phyloP scores from a whole-genome alignment of 2,113 vertebrate species.

The Thryonomys swinderianus region DNA sequence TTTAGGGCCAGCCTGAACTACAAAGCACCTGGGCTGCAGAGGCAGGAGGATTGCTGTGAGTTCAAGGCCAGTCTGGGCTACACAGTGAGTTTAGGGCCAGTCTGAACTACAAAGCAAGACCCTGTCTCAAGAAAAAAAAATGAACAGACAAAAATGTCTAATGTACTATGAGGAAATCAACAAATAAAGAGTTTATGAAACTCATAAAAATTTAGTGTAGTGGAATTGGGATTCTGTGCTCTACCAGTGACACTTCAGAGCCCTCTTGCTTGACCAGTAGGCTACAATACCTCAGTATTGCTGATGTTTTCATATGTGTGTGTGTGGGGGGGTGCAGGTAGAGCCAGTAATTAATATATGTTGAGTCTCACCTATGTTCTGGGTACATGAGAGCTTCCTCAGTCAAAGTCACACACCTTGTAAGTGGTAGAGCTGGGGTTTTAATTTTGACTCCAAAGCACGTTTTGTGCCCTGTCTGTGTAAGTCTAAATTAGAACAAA shows the following conservation, averaged over 20 bases:
- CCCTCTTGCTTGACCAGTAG: neutral
- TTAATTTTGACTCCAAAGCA: conserved; percentile 13
- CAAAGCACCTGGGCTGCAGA: too few relatives aligned
- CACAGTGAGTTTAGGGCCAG: too few relatives aligned
- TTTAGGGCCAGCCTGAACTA: too few relatives aligned
- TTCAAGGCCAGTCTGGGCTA: too few relatives aligned
- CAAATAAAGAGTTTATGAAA: neutral
- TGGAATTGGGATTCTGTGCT: conserved; percentile 1
- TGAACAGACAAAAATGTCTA: neutral
- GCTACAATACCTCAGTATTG: neutral
- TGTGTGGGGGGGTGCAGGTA: neutral
- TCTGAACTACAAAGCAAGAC: too few relatives aligned
- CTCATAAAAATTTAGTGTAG: neutral
- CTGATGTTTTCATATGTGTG: neutral
- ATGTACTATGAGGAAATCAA: conserved; percentile 12
- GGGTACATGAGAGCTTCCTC: neutral
- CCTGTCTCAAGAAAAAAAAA: too few relatives aligned
- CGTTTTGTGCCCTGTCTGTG: neutral
- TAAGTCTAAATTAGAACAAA: conserved; percentile 22
- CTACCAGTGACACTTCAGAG: neutral
- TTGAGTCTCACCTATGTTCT: neutral
- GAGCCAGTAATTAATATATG: neutral
- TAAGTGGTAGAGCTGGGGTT: neutral
- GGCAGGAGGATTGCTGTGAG: too few relatives aligned
- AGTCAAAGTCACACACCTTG: neutral